Evolutionary conservation across 2,888 invertebrate genomes (phyloP).

Genomic region (Caenorhabditis doughertyi): DNA sequence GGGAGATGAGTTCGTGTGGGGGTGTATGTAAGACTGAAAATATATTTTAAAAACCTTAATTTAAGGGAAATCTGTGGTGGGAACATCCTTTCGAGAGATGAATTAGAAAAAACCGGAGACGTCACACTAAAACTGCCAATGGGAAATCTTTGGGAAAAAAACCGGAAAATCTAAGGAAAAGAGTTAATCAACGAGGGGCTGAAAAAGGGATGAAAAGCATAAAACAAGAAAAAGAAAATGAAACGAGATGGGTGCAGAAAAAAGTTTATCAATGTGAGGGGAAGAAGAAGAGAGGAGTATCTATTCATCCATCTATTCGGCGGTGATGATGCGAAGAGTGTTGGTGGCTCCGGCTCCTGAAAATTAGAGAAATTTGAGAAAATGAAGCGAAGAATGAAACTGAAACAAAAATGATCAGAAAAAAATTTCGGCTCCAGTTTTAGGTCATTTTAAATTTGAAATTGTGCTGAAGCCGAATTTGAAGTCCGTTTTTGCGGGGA

Average conservation of each 20-base stretch:
- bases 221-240: conserved; percentile 1
- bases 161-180: no score
- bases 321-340: conserved; percentile 84
- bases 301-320: conserved; percentile 68
- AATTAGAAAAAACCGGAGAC: neutral
- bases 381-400: no score
- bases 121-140: neutral
- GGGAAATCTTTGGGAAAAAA: neutral
- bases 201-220: no score
- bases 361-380: neutral
- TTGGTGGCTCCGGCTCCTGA: conserved; percentile 83
- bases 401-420: no score
- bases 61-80: neutral
- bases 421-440: neutral
- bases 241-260: neutral
- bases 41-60: conserved; percentile 13
- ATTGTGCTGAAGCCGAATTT: no score
- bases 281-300: no score
- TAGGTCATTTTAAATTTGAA: no score
- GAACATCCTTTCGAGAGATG: neutral
- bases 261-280: conserved; percentile 9
- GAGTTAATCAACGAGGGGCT: no score
- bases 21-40: no score
- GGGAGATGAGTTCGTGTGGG: no score
- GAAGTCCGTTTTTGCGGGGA: no score